These are phyloP conservation scores for Malurus cyaneus DNA, from an alignment of 2,113 vertebrate species.

Conservation along the genomic window DNA sequence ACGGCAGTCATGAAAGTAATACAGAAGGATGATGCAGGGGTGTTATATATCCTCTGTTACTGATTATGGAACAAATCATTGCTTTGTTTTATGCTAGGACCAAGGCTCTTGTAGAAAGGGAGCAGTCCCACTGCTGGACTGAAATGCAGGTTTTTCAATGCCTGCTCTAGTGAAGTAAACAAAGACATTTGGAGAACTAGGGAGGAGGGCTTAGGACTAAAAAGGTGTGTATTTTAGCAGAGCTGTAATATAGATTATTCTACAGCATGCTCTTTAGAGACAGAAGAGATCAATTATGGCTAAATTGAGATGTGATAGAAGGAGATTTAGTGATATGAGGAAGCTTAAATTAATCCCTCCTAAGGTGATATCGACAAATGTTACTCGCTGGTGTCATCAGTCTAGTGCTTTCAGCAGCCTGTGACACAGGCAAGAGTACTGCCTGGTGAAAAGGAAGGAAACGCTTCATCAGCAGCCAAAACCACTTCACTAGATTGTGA, in stretches of 20 bases:
- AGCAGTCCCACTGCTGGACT: neutral
- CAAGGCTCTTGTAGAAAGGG: neutral
- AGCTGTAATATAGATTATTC: constrained; percentile 11
- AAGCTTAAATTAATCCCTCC: constrained; percentile 43
- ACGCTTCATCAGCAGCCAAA: neutral
- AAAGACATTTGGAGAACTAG: neutral
- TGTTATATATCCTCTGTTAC: neutral
- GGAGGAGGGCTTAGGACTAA: neutral
- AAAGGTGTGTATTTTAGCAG: neutral
- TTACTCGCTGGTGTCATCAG: neutral
- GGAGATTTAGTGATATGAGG: constrained; percentile 25
- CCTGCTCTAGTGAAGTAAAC: neutral
- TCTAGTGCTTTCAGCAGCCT: neutral
- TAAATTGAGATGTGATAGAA: constrained; percentile 45
- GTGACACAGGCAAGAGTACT: neutral
- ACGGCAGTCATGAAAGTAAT: neutral
- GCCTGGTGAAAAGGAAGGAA: neutral
- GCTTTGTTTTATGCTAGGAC: neutral
- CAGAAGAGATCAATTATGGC: constrained; percentile 54
- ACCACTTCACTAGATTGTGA: neutral
- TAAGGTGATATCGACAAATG: neutral
- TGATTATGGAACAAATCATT: neutral
- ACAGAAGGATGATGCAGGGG: neutral
- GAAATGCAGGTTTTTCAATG: neutral
- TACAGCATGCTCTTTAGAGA: constrained; percentile 1